Evolutionary conservation across 1,140 invertebrate genomes (phyloP).

Genomic region (Anastrepha ludens): DNA sequence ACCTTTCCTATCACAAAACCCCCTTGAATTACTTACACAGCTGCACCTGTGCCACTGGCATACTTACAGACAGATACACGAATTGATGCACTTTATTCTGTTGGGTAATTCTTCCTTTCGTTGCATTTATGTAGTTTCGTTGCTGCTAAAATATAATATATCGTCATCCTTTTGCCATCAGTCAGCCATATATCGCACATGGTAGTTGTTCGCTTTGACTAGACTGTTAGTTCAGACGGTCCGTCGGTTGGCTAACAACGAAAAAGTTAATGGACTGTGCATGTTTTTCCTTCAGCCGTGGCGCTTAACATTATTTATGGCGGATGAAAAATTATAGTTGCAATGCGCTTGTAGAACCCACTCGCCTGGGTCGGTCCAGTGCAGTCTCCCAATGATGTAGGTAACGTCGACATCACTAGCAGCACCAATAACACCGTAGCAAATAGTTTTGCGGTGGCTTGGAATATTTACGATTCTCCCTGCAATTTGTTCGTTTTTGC

Average conservation of each 20-base stretch:
- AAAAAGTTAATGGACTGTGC: slow-evolving; percentile 73
- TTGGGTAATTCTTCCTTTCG: too few species aligned
- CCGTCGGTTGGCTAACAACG: neutral
- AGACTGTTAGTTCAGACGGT: too few species aligned
- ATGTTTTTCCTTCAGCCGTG: slow-evolving; percentile 73
- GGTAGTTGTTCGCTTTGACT: too few species aligned
- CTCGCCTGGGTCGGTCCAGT: neutral
- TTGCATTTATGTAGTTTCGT: too few species aligned
- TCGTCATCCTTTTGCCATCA: too few species aligned
- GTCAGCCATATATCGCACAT: too few species aligned
- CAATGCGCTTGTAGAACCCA: neutral
- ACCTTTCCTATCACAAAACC: too few species aligned
- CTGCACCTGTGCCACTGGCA: too few species aligned
- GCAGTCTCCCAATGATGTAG: neutral
- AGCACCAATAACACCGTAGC: neutral
- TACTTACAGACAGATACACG: too few species aligned
- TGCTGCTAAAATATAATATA: too few species aligned
- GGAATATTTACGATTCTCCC: neutral
- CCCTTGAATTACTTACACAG: too few species aligned
- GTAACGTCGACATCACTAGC: neutral
- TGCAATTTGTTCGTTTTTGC: slow-evolving; percentile 1
- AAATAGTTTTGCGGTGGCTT: neutral
- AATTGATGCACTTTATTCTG: too few species aligned
- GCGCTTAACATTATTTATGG: slow-evolving; percentile 74
- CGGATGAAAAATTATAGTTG: slow-evolving; percentile 63